Conservation (phyloP, 2,797 vertebrate species). For the Micromesistius poutassou region DNA sequence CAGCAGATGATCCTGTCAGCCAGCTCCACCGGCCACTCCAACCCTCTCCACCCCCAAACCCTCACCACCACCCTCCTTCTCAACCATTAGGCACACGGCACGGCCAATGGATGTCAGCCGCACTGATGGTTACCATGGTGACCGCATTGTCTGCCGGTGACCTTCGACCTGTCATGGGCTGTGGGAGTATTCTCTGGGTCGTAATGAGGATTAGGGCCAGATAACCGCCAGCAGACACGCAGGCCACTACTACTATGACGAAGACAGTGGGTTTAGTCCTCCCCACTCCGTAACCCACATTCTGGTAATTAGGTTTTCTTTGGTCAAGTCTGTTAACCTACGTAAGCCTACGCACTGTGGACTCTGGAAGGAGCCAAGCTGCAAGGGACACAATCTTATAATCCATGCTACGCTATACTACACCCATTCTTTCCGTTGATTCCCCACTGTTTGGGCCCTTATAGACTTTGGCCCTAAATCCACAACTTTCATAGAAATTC, state of each 20-base stretch:
- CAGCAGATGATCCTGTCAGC: slow-evolving; percentile 45
- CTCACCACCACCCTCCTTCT: slow-evolving; percentile 7
- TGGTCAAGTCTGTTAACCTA: slow-evolving; percentile 19
- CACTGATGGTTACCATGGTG: slow-evolving; percentile 55
- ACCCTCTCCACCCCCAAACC: slow-evolving; percentile 15
- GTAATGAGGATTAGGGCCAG: slow-evolving; percentile 63
- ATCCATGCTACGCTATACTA: neutral
- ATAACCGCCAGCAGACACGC: slow-evolving; percentile 49
- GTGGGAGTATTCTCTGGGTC: slow-evolving; percentile 56
- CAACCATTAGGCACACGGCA: slow-evolving; percentile 27
- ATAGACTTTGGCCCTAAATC: neutral
- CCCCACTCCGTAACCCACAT: slow-evolving; percentile 59
- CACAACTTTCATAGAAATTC: neutral
- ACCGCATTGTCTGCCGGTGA: slow-evolving; percentile 59
- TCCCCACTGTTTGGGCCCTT: neutral
- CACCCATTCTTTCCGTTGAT: neutral
- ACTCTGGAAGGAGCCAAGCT: slow-evolving; percentile 21
- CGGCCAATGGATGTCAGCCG: slow-evolving; percentile 41
- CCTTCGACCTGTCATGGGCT: slow-evolving; percentile 60
- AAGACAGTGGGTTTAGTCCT: slow-evolving; percentile 36
- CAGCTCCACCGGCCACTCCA: slow-evolving; percentile 13
- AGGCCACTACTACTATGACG: slow-evolving; percentile 3
- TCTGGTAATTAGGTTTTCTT: slow-evolving; percentile 55
- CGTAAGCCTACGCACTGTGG: slow-evolving; percentile 21
- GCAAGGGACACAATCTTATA: neutral